Evolutionary conservation across 64 coral and sea anemone genomes (phyloP).

Genomic region (Stichodactyla helianthus): DNA sequence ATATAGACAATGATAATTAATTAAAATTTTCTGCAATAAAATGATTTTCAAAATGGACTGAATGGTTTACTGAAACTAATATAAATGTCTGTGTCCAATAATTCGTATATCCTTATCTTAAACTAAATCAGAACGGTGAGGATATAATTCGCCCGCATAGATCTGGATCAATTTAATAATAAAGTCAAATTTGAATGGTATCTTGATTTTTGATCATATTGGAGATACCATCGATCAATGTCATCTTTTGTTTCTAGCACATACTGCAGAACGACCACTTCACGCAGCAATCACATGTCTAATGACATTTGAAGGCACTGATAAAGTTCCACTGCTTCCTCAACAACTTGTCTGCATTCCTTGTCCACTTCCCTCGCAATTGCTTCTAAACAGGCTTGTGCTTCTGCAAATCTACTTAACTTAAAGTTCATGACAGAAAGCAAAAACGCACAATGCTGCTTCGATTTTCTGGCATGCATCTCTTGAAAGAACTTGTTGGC

Average conservation of each 20-base stretch:
- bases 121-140: too few species aligned
- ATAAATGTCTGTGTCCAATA: too few species aligned
- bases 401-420: background rate
- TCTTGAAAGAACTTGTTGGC: background rate
- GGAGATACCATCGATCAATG: too few species aligned
- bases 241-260: background rate
- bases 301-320: constrained; percentile 7
- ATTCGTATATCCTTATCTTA: too few species aligned
- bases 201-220: too few species aligned
- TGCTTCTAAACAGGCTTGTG: background rate
- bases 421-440: constrained; percentile 11
- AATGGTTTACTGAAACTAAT: too few species aligned
- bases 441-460: background rate
- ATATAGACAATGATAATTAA: too few species aligned
- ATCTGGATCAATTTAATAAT: too few species aligned
- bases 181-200: too few species aligned
- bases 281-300: background rate
- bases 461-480: background rate
- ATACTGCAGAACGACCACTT: background rate
- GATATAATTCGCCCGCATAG: too few species aligned
- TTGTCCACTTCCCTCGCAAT: background rate
- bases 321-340: constrained; percentile 3
- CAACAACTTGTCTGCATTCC: background rate
- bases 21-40: too few species aligned
- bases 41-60: too few species aligned